Evolutionary conservation across 2,888 invertebrate species (phyloP), one percentile per base, ranked within the genome.

Genomic region (Oegoconia quadripuncta): DNA sequence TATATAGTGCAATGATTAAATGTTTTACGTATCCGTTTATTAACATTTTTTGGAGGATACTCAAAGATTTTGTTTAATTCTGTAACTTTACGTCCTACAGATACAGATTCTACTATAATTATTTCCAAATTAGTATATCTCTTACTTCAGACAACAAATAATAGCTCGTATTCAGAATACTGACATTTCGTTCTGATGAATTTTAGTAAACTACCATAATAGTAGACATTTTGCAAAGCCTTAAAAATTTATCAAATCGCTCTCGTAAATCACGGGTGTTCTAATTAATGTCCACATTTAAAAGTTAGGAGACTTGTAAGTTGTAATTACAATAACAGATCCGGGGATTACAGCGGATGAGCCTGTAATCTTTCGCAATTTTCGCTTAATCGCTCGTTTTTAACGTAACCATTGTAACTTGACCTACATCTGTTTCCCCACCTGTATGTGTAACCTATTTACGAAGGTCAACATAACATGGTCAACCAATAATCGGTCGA

Each of bases 291-390:
- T 59, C 55, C 57, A 59, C 77, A 74, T 79, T 75, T 77, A 70
- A 77, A 67, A 74, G 67, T 73, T 73, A 67, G 70, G 61, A 73
- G 62, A 67, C 71, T 70, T 66, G 72, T 80, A 80, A 67, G 70
- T 70, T 66, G 72, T 80, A 80, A 84, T 84, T 82, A 79, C 69
- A 69, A 63, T 60, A 61, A 64, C 56, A 67, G 70, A 76, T 75
- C 70, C 58, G 48, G 52, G 79, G 75, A 81, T 81, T 77, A 79
- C 66, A 58, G 57, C 57, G 56, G 56, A 55, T 63, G 59, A 67
- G 60, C 43, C 74, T 72, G 73, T 82, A 84, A 82, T 82, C 82
- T 78, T 79, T 81, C 55, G 83, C 83, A 82, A 84, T 84, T 82
- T 82, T 71, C 80, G 73, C 73, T 80, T 84, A 83, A 86, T 83